Conservation (phyloP, 2,113 vertebrate species). For the Carassius gibelio region DNA sequence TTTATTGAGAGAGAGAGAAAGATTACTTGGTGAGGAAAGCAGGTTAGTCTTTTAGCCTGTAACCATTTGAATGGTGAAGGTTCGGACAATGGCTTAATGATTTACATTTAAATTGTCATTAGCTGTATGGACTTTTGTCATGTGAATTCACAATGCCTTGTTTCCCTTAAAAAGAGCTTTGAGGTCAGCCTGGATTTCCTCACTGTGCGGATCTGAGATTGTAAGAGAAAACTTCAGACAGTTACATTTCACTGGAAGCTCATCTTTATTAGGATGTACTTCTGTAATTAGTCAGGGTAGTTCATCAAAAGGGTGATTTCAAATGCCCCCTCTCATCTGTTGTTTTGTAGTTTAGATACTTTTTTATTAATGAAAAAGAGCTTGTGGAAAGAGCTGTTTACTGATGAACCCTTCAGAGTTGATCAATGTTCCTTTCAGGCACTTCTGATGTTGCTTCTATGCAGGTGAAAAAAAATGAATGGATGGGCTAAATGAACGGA, state of each 20-base stretch:
- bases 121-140: slow-evolving; percentile 20
- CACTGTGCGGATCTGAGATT: neutral
- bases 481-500: neutral
- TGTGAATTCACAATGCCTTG: slow-evolving; percentile 17
- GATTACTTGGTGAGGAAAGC: neutral
- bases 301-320: neutral
- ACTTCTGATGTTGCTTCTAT: neutral
- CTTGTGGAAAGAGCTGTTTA: neutral
- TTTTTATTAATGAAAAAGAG: neutral
- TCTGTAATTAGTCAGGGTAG: neutral
- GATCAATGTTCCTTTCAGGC: neutral
- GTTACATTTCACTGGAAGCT: neutral
- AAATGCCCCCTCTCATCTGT: neutral
- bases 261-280: neutral
- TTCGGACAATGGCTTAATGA: slow-evolving; percentile 32
- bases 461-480: neutral
- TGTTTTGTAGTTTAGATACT: neutral
- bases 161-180: neutral
- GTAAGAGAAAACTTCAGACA: neutral
- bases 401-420: neutral
- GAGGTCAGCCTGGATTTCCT: slow-evolving; percentile 1
- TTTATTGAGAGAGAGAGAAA: neutral
- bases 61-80: slow-evolving; percentile 11
- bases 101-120: slow-evolving; percentile 40
- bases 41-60: neutral